Base-by-base conservation (phyloP, 2,888 invertebrate species). In the Lasioglossum morio region DNA sequence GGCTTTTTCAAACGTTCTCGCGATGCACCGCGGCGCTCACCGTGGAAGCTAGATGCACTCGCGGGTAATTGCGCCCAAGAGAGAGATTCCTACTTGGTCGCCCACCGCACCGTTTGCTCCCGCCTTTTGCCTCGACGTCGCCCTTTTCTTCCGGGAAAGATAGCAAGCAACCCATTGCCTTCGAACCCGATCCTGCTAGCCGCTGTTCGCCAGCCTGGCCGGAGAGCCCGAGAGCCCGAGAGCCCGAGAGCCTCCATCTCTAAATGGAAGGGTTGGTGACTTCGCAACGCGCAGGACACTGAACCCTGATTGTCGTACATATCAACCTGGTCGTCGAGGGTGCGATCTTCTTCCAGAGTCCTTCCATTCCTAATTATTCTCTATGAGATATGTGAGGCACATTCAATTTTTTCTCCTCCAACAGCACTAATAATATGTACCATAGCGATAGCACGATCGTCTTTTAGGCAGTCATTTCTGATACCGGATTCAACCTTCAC, bases 1-100 rank as follows among this genome's bases (percentile, higher is more conserved):
- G 92, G 92, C 94, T 94, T 94, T 93, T 94, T 94, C 94, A 94
- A 69, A 94, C 94, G 93, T 94, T 91, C 91, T 91, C 89, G 78
- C 84, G 87, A 78, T 40, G 74, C 75, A 27, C 60, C 60, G 76
- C 34, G 74, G 66, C 72, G 48, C n/a, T 75, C 40, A 48, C 66
- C 46, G 60, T 23, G 53, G 79, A 79, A 91, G 90, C 87, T 88
- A 87, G 79, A 77, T 82, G 37, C 37, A 88, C 81, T 91, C 89
- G 86, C 89, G 87, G 87, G 84, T 92, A 92, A 92, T 92, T 88
- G 91, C 89, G 82, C 87, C 78, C 82, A 53, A n/a, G 53, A 53
- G 87, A 91, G 90, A 90, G 91, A 93, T 92, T 91, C 79, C 74
- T 81, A 57, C 85, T 73, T 70, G n/a, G 37, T 81, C 75, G 66